Base-by-base conservation (phyloP, 2,113 vertebrate genomes). In the Mesoclemmys tuberculata region DNA sequence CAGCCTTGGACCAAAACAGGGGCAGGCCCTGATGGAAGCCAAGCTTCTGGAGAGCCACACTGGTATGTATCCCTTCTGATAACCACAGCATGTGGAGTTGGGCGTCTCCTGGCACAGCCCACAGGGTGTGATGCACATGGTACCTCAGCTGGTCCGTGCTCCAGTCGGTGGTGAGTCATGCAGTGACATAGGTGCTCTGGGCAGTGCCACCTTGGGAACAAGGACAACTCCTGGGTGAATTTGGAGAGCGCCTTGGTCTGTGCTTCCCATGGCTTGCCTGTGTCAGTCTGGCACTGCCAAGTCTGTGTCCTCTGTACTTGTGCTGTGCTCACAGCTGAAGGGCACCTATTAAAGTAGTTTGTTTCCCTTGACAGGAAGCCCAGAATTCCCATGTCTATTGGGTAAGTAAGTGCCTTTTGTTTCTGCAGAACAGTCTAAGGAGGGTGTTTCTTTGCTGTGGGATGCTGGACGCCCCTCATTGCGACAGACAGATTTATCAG, bases 301-400 rank as follows among this genome's bases (percentile, higher is more conserved):
- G 80, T 38, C 1, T 11, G 80, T 56, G 91, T 64, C 86, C 84
- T 79, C 82, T 24, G 77, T 86, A 86, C 86, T 19, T 31, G 54
- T 51, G 90, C 92, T n/a, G 18, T 5, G 88, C 91, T 38, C 85
- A 5, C 21, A 24, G 3, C 5, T 58, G 55, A 79, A 79, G 89
- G 81, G 54, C 84, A 96, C 68, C 94, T 84, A 94, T 96, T 94
- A 95, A 95, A 91, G n/a, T 96, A 91, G 96, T 94, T 93, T 97
- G 21, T 97, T 95, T 97, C 84, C 95, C 68, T 97, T 95, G 89
- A 93, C 97, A 99, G 99, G 99, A 99, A 98, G 99, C 99, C 92
- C 99, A 99, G 98, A 99, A 99, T 98, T 99, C 99, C 49, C 99
- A 99, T 2, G 99, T 99, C 56, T 99, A 99, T 93, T 99, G 99